phyloP scores from a whole-genome alignment of 2,113 vertebrate genomes.

The Epinephelus lanceolatus region DNA sequence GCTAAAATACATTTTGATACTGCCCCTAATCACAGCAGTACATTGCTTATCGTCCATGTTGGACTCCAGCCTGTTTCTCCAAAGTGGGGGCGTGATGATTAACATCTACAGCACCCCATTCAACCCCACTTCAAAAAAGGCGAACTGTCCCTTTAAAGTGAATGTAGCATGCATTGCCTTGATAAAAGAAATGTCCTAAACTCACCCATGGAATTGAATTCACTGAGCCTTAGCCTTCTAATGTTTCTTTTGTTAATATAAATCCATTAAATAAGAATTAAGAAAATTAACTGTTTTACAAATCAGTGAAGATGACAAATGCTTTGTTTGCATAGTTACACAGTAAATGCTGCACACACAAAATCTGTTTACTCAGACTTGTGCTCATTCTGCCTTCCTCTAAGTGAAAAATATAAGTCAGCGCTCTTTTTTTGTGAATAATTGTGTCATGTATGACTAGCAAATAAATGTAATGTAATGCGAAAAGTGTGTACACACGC shows the following conservation, averaged over 20 bases:
- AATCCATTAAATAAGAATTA: slow-evolving; percentile 47
- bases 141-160: not conserved
- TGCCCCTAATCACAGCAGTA: too few relatives aligned
- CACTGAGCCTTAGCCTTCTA: slow-evolving; percentile 33
- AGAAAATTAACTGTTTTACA: slow-evolving; percentile 28
- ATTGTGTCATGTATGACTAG: not conserved
- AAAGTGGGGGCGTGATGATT: too few relatives aligned
- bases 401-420: not conserved
- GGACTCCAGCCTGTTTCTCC: too few relatives aligned
- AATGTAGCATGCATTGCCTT: slow-evolving; percentile 19
- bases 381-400: not conserved
- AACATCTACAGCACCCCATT: too few relatives aligned
- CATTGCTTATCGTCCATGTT: too few relatives aligned
- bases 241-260: slow-evolving; percentile 29
- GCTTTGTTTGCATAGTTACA: slow-evolving; percentile 4
- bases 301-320: slow-evolving; percentile 44
- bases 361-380: slow-evolving; percentile 8
- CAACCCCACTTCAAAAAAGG: too few relatives aligned
- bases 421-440: not conserved
- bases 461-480: slow-evolving; percentile 14
- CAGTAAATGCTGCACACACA: not conserved
- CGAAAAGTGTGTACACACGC: not conserved
- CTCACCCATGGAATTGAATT: slow-evolving; percentile 62
- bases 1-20: too few relatives aligned
- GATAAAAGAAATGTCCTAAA: slow-evolving; percentile 50